Evolutionary conservation across 2,113 vertebrate species (phyloP).

Genomic region (Ifrita kowaldi): DNA sequence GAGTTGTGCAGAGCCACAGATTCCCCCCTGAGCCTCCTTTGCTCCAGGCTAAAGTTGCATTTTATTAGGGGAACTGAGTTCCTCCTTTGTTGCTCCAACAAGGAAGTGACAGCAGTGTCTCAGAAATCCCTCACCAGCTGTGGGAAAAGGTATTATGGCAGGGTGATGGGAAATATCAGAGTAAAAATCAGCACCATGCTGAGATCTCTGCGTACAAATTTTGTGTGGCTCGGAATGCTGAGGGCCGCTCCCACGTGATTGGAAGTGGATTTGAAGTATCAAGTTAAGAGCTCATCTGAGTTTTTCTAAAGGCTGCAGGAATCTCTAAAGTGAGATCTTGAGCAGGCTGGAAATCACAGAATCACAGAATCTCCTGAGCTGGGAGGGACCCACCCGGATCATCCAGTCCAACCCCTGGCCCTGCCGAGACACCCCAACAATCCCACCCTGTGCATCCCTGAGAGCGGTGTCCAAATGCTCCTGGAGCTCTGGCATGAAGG

Average conservation of each 20-base stretch:
- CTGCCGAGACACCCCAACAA: background rate
- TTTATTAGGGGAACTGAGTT: background rate
- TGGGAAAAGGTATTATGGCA: background rate
- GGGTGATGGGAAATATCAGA: background rate
- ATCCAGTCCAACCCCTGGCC: background rate
- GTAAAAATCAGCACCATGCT: background rate
- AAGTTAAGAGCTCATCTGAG: background rate
- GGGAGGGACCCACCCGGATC: background rate
- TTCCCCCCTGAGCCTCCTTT: background rate
- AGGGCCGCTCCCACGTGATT: background rate
- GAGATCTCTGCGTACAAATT: background rate
- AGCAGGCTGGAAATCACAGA: background rate
- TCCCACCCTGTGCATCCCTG: background rate
- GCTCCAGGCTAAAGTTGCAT: background rate
- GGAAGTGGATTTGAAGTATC: background rate
- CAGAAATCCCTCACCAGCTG: background rate
- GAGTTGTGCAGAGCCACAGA: background rate
- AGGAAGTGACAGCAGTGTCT: background rate
- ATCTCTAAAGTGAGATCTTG: background rate
- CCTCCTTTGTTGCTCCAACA: background rate
- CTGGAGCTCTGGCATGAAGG: background rate
- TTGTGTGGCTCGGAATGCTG: background rate
- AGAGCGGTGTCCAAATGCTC: rapidly evolving
- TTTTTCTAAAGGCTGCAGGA: background rate
- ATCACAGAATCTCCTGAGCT: background rate